A percentile compares a stretch with the other conserved stretches of the same genome.
Evolutionary conservation across 1,140 invertebrate species (phyloP).

Genomic region (Bacillus rossius): DNA sequence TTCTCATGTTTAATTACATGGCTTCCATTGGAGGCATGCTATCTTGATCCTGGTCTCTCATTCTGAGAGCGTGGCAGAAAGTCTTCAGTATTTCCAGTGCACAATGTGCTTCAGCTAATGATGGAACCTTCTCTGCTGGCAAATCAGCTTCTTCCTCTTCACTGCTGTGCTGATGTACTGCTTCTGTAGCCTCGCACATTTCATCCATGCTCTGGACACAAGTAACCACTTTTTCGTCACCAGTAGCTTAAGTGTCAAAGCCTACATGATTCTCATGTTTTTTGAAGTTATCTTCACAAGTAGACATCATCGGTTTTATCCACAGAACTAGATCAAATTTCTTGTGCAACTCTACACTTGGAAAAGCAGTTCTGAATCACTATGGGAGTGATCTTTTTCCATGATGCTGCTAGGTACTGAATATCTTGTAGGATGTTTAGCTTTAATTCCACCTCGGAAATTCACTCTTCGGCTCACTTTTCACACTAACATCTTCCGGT

Average conservation of each 20-base stretch:
- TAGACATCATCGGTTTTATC: background rate
- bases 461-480: background rate
- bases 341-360: background rate
- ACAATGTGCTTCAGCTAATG: too few species aligned
- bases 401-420: too few species aligned
- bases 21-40: background rate
- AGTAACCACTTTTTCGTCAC: background rate
- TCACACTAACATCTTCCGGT: too few species aligned
- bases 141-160: too few species aligned
- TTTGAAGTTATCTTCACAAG: background rate
- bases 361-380: background rate
- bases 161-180: too few species aligned
- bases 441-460: too few species aligned
- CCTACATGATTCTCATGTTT: background rate
- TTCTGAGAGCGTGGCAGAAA: too few species aligned
- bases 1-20: too few species aligned
- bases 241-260: background rate
- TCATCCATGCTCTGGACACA: background rate
- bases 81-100: too few species aligned
- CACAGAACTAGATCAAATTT: background rate
- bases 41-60: background rate
- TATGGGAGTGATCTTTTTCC: too few species aligned
- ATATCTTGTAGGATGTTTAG: too few species aligned
- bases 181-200: background rate
- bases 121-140: too few species aligned